These are phyloP conservation scores for Phataginus tricuspis DNA, from an alignment of 2,797 vertebrate species.

Conservation along the genomic window DNA sequence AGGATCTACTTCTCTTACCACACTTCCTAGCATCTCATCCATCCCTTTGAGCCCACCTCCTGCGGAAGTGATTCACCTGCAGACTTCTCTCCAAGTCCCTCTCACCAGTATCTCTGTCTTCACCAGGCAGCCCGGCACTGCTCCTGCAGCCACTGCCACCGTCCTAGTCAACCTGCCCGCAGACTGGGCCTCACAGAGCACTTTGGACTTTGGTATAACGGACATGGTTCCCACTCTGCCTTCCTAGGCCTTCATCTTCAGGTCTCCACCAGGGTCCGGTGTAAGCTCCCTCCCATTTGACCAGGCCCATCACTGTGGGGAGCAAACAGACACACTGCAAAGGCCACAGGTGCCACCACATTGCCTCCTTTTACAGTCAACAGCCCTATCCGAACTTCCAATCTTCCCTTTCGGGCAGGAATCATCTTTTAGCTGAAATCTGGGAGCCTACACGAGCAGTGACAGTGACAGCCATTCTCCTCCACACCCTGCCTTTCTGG, in stretches of 20 bases:
- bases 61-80: slow-evolving; percentile 52
- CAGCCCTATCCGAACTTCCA: slow-evolving; percentile 74
- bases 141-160: slow-evolving; percentile 26
- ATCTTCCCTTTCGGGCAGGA: slow-evolving; percentile 75
- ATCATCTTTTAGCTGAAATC: slow-evolving; percentile 83
- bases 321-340: slow-evolving; percentile 65
- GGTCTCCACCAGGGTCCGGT: slow-evolving; percentile 62
- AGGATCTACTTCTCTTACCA: slow-evolving; percentile 10
- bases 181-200: slow-evolving; percentile 76
- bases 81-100: slow-evolving; percentile 24
- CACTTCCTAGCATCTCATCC: slow-evolving; percentile 45
- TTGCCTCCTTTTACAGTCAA: not conserved
- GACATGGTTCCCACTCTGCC: slow-evolving; percentile 37
- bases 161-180: slow-evolving; percentile 73
- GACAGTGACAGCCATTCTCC: not conserved
- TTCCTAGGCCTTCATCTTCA: slow-evolving; percentile 64
- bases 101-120: slow-evolving; percentile 81
- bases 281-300: slow-evolving; percentile 66
- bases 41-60: slow-evolving; percentile 89
- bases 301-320: not conserved
- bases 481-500: not conserved
- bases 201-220: slow-evolving; percentile 86
- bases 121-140: slow-evolving; percentile 23
- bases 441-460: slow-evolving; percentile 50
- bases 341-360: slow-evolving; percentile 31